Evolutionary conservation across 2,888 invertebrate species (phyloP), one percentile per base, ranked within the genome.

Genomic region (Apodemia zela): DNA sequence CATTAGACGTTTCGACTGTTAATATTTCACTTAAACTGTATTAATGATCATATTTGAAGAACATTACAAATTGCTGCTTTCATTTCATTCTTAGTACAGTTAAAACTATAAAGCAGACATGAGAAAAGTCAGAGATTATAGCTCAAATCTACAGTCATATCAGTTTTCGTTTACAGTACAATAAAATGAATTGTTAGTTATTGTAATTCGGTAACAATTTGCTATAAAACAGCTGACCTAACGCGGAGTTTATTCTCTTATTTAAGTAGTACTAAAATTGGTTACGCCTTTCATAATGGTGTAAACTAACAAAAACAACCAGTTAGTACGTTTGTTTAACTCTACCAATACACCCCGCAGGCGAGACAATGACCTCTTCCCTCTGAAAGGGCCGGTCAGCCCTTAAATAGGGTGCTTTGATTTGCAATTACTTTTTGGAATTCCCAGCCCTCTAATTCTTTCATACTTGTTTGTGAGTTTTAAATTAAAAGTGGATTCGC

Each of bases 331-430:
- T 51, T 49, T 49, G 18, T 49, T 51, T 51, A 51, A 51, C 51
- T 51, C 51, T 21, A 51, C 51, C 51, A 51, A 51, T 51, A 51
- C 59, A 67, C 68, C 68, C 66, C 60, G 45, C 49, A 42, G 58
- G 66, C 64, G 68, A 67, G 68, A 68, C 69, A 68, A 68, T 69
- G 69, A 69, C 69, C 69, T 65, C 68, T 64, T 65, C 68, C 69
- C 69, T 65, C 65, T 65, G 42, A 51, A 66, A 63, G 69, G 67
- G 67, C 67, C 68, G 70, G 71, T 70, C 71, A 74, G 73, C 77
- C 76, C 77, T 75, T 76, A 72, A 66, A 69, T 62, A 67, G 66
- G 64, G 65, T 70, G 69, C 68, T 72, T 71, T 67, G 70, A 70
- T 70, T 71, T 66, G 69, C 71, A 73, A 71, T 62, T 62, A 62